Percentiles rank a stretch among this genome's conserved stretches.
phyloP scores from a whole-genome alignment of 2,888 invertebrate species.

The Aleiodes testaceus region DNA sequence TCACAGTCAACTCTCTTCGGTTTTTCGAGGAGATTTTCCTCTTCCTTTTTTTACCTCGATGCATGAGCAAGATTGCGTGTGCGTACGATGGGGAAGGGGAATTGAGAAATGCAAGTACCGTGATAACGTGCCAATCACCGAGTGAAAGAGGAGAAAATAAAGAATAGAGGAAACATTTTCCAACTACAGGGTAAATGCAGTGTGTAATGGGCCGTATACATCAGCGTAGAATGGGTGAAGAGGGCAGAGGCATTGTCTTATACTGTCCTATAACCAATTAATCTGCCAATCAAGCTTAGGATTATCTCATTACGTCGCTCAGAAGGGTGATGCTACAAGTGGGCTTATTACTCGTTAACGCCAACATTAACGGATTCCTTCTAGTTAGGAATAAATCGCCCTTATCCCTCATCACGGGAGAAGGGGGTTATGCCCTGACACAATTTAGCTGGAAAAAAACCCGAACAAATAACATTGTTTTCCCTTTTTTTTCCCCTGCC shows the following conservation, averaged over 20 bases:
- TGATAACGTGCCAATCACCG: constrained; percentile 55
- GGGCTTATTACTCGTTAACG: constrained; percentile 50
- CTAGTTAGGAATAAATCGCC: constrained; percentile 17
- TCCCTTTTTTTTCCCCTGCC: not conserved
- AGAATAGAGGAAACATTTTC: not conserved
- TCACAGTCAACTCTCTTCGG: not conserved
- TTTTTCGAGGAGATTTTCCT: not conserved
- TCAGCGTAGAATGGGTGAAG: constrained; percentile 14
- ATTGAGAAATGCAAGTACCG: constrained; percentile 44
- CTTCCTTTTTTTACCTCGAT: not conserved
- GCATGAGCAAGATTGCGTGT: constrained; percentile 43
- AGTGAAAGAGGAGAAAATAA: constrained; percentile 25
- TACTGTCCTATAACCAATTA: constrained; percentile 59
- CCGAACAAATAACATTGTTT: constrained; percentile 12
- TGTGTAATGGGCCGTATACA: constrained; percentile 41
- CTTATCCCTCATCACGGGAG: constrained; percentile 9
- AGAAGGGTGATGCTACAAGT: constrained; percentile 30
- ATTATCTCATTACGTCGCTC: constrained; percentile 56
- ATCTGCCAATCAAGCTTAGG: constrained; percentile 55
- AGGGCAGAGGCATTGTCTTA: constrained; percentile 44
- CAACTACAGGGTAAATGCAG: constrained; percentile 44
- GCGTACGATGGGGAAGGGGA: constrained; percentile 12
- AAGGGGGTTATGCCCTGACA: constrained; percentile 2
- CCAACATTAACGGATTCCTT: constrained; percentile 37
- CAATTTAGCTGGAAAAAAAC: constrained; percentile 19